Conservation (phyloP, 1,140 invertebrate species). For the Drosophila takahashii region DNA sequence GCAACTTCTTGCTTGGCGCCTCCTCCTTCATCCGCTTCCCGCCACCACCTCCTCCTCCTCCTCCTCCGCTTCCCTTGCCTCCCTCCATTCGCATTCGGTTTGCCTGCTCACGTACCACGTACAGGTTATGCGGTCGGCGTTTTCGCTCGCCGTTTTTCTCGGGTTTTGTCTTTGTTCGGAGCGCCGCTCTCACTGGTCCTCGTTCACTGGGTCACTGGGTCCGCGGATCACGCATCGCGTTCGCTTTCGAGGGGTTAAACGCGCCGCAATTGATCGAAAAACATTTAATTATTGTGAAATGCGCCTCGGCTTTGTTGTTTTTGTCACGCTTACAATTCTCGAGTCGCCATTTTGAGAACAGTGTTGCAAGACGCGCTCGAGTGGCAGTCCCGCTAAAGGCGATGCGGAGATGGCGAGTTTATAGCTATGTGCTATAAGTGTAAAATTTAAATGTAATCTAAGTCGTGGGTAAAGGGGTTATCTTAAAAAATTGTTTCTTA, state of each 20-base stretch:
- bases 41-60: too few species aligned
- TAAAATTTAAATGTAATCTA: too few species aligned
- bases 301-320: slow-evolving; percentile 75
- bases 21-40: slow-evolving; percentile 80
- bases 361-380: slow-evolving; percentile 63
- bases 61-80: slow-evolving; percentile 64
- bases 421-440: background rate
- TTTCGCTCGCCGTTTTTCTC: slow-evolving; percentile 48
- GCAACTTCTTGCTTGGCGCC: slow-evolving; percentile 84
- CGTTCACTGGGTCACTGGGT: slow-evolving; percentile 44
- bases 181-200: slow-evolving; percentile 45
- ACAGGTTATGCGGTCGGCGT: slow-evolving; percentile 80
- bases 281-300: slow-evolving; percentile 82
- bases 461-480: too few species aligned
- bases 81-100: slow-evolving; percentile 77
- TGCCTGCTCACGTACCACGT: slow-evolving; percentile 71
- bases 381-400: slow-evolving; percentile 24
- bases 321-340: slow-evolving; percentile 79
- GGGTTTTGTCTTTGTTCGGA: slow-evolving; percentile 43
- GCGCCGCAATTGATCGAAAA: slow-evolving; percentile 40
- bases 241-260: slow-evolving; percentile 40
- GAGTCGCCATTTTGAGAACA: slow-evolving; percentile 72
- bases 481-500: too few species aligned
- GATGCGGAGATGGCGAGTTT: background rate
- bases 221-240: slow-evolving; percentile 50